These are phyloP conservation scores for Heterodera schachtii DNA, from an alignment of 1,140 invertebrate species.

Conservation along the genomic window DNA sequence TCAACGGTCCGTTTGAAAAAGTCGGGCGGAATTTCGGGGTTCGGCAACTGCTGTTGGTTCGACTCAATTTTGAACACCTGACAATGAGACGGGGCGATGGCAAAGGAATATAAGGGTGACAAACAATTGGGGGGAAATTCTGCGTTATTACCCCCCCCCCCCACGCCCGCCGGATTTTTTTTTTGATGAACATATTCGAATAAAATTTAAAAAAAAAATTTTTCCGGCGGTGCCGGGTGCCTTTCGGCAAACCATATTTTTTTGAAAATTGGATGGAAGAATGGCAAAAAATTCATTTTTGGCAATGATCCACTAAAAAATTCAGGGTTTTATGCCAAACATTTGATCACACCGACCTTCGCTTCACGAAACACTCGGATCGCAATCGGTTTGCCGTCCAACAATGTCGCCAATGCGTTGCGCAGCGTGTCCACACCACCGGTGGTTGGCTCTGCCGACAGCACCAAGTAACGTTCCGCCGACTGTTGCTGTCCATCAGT, in stretches of 20 bases:
- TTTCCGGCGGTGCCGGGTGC: too few species aligned
- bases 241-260: too few species aligned
- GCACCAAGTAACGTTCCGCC: background rate
- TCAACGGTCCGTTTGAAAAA: constrained; percentile 40
- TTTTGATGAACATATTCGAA: too few species aligned
- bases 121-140: too few species aligned
- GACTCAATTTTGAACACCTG: constrained; percentile 48
- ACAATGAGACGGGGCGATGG: too few species aligned
- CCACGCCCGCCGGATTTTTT: too few species aligned
- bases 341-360: constrained; percentile 25
- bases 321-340: too few species aligned
- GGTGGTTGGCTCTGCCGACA: background rate
- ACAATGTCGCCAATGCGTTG: constrained; percentile 5
- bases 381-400: background rate
- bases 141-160: too few species aligned
- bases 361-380: constrained; percentile 49
- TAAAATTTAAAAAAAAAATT: too few species aligned
- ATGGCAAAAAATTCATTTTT: too few species aligned
- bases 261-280: too few species aligned
- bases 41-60: constrained; percentile 41
- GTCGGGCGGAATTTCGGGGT: constrained; percentile 42
- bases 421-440: background rate
- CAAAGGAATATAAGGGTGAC: background rate
- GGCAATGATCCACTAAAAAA: too few species aligned
- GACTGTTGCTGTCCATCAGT: constrained; percentile 16